Evolutionary conservation across 23 tunicate species (phyloP), one percentile per base, ranked within the genome.

Genomic region (Botrylloides violaceus): DNA sequence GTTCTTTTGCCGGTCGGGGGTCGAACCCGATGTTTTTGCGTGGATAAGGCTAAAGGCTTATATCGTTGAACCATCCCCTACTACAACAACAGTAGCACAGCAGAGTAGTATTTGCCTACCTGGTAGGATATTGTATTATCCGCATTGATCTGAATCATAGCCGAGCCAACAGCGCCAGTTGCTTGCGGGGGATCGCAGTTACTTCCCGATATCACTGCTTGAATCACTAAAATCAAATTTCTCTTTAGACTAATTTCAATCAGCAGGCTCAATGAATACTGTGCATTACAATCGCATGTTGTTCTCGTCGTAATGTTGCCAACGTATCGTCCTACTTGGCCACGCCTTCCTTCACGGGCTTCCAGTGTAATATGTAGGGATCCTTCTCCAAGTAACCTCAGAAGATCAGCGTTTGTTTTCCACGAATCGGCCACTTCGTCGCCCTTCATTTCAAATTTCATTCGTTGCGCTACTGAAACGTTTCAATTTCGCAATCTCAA

Each of bases 101-200:
- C 53, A 7, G 53, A 43, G 9, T 7, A 43, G 53, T 9, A 43
- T 23, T 4, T 78, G 2, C 73, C 47, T 59, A 83, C 92, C 80
- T 76, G 43, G 31, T 78, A 84, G 2, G 83, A 72, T 22, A 85
- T 66, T n/a, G 80, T 65, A 76, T 80, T 85, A 75, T 85, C 79
- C 2, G 77, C n/a, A 35, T 85, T 80, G 18, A 85, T 47, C 9
- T 32, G 30, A 6, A 85, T 15, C 7, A 80, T 61, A 3, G 84
- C 94, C 1, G 85, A 79, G 4, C 94, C 94, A 15, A 83, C 81
- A 18, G 94, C 80, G 36, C 94, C 94, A 29, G 94, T 85, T 39
- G 73, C 66, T 1, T 83, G 78, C 32, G 84, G 75, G 60, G 77
- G 94, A 1, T 28, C 31, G 73, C 94, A 85, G 1, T 75, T 53